phyloP scores from a whole-genome alignment of 23 tunicate species.

The Oikopleura vanhoeffeni region DNA sequence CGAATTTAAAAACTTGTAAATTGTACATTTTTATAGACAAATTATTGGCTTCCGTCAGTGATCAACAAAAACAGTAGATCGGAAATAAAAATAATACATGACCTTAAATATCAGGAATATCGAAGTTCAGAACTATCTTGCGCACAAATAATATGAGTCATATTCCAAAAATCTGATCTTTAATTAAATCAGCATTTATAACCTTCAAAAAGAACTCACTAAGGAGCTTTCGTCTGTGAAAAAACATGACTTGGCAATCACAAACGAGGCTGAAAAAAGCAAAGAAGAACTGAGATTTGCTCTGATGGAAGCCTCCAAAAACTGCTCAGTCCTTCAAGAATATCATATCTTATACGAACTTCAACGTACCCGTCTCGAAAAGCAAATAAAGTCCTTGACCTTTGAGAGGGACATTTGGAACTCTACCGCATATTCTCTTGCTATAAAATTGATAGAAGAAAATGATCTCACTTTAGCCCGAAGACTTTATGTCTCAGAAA shows the following conservation, averaged over 20 bases:
- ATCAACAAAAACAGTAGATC: too few relatives aligned
- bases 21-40: too few relatives aligned
- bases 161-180: too few relatives aligned
- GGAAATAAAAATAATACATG: too few relatives aligned
- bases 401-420: constrained; percentile 52
- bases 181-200: too few relatives aligned
- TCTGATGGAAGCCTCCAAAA: constrained; percentile 34
- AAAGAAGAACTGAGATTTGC: constrained; percentile 22
- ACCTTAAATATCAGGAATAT: too few relatives aligned
- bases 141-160: too few relatives aligned
- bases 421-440: constrained; percentile 42
- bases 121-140: too few relatives aligned
- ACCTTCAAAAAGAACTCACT: not conserved
- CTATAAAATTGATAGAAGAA: constrained; percentile 29
- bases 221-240: constrained; percentile 24
- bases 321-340: constrained; percentile 44
- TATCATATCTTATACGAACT: constrained; percentile 76
- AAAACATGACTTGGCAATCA: constrained; percentile 24
- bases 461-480: not conserved
- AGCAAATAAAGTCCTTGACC: constrained; percentile 19
- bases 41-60: too few relatives aligned
- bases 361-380: constrained; percentile 44
- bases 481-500: not conserved
- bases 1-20: too few relatives aligned
- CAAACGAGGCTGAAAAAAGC: constrained; percentile 23